Base-by-base conservation (phyloP, 2,113 vertebrate species). In the Corythoichthys haematopterus region DNA sequence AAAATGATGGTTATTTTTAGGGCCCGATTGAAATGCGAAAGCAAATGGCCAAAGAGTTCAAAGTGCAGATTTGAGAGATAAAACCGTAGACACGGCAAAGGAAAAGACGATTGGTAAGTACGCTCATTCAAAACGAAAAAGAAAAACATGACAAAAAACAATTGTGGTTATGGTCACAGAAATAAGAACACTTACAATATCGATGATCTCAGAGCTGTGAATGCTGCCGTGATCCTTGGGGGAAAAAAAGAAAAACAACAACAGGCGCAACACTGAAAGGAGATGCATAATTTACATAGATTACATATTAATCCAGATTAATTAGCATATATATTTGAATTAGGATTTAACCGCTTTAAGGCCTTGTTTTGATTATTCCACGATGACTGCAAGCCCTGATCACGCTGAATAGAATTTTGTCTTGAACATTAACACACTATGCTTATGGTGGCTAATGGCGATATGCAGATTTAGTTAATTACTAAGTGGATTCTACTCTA, bases 311-410 rank as follows among this genome's bases (percentile, higher is more conserved):
- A 91, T 90, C 85, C 82, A 74, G 78, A 84, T 81, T 81, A 88
- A 91, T 91, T 91, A 89, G 87, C 89, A 91, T 91, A 89, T 91
- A 86, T 87, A 91, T 91, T 88, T 88, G 85, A 90, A 88, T 89
- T 87, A 90, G 87, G 88, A 83, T 91, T 91, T 90, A 82, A 82
- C 80, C 64, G 78, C 84, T 88, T 88, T 82, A 85, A 88, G 84
- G 80, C 83, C 83, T 84, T 13, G 82, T 85, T 89, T 89, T 86
- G 84, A 90, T 90, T 91, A 89, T 90, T 86, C 76, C 79, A 76
- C 85, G 82, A 67, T 68, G 82, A 87, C 84, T 87, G 79, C 69
- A 73, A 62, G 78, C 83, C 77, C 83, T 78, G 84, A 88, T 88
- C 84, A 77, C 61, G 63, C 80, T 74, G 81, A 73, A 87, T 62